A percentile compares a stretch with the other conserved stretches of the same genome.
These are phyloP conservation scores for Lepus europaeus DNA, from an alignment of 2,113 vertebrate species.

Conservation along the genomic window DNA sequence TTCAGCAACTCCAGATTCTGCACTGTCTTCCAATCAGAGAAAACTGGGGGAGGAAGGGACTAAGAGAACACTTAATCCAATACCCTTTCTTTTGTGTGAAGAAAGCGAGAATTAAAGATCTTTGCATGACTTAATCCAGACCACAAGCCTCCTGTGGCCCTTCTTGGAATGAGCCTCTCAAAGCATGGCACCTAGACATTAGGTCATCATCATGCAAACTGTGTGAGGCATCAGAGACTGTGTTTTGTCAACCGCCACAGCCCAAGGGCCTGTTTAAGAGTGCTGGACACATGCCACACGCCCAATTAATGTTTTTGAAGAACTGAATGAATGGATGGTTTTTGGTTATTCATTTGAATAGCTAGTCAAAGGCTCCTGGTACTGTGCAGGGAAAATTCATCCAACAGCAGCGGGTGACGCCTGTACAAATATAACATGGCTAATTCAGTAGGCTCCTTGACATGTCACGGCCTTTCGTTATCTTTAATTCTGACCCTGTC, in stretches of 20 bases:
- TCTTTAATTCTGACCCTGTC: neutral
- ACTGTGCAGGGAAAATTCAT: neutral
- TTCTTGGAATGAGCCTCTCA: neutral
- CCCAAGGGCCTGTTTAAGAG: neutral
- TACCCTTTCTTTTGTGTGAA: neutral
- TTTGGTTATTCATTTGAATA: slow-evolving; percentile 36
- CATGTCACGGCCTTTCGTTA: neutral
- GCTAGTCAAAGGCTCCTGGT: neutral
- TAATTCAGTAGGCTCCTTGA: neutral
- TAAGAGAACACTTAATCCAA: neutral
- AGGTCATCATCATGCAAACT: neutral
- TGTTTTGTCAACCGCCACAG: neutral
- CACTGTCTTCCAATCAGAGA: neutral
- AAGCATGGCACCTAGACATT: neutral
- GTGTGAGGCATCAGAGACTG: neutral
- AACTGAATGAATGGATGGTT: neutral
- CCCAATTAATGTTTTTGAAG: slow-evolving; percentile 29
- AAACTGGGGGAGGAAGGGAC: neutral
- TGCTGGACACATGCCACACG: neutral
- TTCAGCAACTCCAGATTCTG: neutral
- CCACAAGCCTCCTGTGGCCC: neutral
- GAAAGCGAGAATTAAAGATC: neutral
- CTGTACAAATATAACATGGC: neutral
- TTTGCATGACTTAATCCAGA: neutral
- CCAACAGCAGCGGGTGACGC: neutral